Conservation (phyloP, 2,888 invertebrate genomes). For the Drosophila bunnanda region DNA sequence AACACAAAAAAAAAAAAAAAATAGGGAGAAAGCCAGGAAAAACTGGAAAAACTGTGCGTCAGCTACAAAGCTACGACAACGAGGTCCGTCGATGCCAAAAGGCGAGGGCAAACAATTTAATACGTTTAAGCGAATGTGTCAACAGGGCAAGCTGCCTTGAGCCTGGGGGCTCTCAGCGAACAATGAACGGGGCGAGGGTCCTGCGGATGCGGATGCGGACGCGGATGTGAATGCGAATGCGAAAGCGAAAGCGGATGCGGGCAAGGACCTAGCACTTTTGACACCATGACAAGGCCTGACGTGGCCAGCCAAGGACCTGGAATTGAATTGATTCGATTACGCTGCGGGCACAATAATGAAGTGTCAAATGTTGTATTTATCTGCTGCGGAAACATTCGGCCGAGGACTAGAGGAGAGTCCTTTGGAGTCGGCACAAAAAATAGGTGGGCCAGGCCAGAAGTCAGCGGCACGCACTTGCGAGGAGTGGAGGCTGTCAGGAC, state of each 20-base stretch:
- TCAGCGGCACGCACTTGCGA: constrained; percentile 49
- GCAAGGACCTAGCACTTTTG: constrained; percentile 72
- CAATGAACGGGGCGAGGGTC: constrained; percentile 22
- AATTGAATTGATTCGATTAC: constrained; percentile 81
- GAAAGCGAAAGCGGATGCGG: constrained; percentile 28
- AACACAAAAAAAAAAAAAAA: constrained; percentile 8
- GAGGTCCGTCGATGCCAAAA: constrained; percentile 60
- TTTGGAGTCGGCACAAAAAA: constrained; percentile 19
- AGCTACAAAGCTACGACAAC: constrained; percentile 37
- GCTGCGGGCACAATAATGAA: constrained; percentile 81
- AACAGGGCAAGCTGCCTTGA: constrained; percentile 78
- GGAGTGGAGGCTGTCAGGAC: constrained; percentile 23
- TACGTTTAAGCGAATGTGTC: constrained; percentile 81
- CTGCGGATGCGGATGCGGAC: constrained; percentile 1
- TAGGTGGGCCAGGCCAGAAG: constrained; percentile 61
- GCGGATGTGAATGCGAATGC: neutral
- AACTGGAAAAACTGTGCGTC: constrained; percentile 53
- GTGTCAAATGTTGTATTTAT: constrained; percentile 83
- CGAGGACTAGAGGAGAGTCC: constrained; percentile 9
- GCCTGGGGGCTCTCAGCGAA: constrained; percentile 57
- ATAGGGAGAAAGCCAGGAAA: neutral
- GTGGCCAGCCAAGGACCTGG: constrained; percentile 40
- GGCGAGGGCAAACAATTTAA: constrained; percentile 78
- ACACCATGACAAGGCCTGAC: constrained; percentile 59
- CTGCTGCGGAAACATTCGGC: constrained; percentile 73